Evolutionary conservation across 2,113 vertebrate species (phyloP).

Genomic region (Pao palembangensis): DNA sequence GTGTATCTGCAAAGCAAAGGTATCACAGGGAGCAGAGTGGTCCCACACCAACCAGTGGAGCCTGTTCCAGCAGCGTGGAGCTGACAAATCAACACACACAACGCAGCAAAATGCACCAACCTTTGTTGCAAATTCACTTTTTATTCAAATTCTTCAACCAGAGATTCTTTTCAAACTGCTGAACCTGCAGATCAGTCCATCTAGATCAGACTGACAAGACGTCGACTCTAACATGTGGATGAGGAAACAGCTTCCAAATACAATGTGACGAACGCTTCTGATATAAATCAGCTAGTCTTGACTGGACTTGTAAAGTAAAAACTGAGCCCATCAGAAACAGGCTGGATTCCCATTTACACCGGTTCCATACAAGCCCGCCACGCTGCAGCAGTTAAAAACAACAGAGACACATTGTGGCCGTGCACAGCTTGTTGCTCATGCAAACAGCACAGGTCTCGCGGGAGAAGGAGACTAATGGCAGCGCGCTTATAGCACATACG

Average conservation of each 20-base stretch:
- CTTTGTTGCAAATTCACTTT: no score
- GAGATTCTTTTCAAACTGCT: background rate
- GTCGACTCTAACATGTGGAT: background rate
- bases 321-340: constrained; percentile 7
- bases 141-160: background rate
- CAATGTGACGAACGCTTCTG: no score
- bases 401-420: constrained; percentile 37
- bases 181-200: background rate
- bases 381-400: constrained; percentile 61
- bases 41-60: no score
- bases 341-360: constrained; percentile 37
- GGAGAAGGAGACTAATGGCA: constrained; percentile 57
- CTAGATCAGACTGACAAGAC: background rate
- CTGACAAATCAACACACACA: no score
- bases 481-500: constrained; percentile 27
- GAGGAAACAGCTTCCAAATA: no score
- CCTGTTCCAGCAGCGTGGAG: no score
- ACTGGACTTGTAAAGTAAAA: background rate
- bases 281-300: no score
- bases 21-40: background rate
- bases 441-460: constrained; percentile 49
- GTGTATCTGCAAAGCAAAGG: no score
- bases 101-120: no score
- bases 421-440: constrained; percentile 63
- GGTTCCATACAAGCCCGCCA: constrained; percentile 60